Evolutionary conservation across 2,797 vertebrate species (phyloP), one percentile per base, ranked within the genome.

Genomic region (Melanotaenia maccullochi): DNA sequence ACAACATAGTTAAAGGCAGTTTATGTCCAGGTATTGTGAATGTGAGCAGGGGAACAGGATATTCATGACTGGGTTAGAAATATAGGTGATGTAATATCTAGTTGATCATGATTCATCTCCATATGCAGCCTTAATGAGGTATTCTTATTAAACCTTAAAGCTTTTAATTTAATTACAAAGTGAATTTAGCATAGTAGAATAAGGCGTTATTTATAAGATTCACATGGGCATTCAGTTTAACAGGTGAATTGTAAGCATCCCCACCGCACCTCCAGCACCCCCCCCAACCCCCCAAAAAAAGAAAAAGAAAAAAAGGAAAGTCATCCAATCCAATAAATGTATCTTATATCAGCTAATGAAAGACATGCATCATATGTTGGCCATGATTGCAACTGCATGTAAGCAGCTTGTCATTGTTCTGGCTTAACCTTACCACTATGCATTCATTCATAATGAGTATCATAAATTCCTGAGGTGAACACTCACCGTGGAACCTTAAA

Each of bases 151-250:
- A 22, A 24, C 20, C 33, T 13, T 1, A 35, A 5, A 0, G 8
- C 60, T 75, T 81, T 86, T 65, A 81, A 24, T 40, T 71, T 67
- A 71, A 87, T 83, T 85, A 72, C 75, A 87, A 75, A 80, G 73
- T 63, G 16, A 28, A 81, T 79, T 56, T 72, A 75, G 51, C 68
- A 73, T 25, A 55, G 28, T 49, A 38, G n/a, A 60, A 63, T 36
- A 20, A 36, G 49, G 61, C 58, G 44, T 62, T 56, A 32, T 22
- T 71, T 68, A 32, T 66, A 62, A 60, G 56, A 51, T 75, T 51
- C 60, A 54, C 54, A 74, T 49, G 9, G 18, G 47, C 18, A 20
- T 40, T 24, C 4, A 51, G 4, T 5, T 51, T 11, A 76, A 38
- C 36, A 55, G 38, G 38, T 22, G 61, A 76, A 20, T 49, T 47